phyloP scores from a whole-genome alignment of 2,797 vertebrate species.

The Selene dorsalis region DNA sequence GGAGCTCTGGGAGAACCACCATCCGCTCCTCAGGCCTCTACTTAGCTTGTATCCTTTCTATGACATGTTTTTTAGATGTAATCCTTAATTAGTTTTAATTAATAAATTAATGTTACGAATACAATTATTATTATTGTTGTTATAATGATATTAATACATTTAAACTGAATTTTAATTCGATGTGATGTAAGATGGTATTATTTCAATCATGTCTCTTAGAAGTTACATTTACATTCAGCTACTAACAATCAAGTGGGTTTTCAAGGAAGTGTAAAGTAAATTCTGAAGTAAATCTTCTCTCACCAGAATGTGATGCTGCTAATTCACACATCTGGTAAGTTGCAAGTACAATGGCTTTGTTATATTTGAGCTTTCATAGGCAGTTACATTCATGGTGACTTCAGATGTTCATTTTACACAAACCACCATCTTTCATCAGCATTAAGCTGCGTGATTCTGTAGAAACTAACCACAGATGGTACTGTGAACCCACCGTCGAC shows the following conservation, averaged over 20 bases:
- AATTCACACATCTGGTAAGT: too few species aligned
- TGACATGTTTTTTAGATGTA: neutral
- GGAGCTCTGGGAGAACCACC: conserved; percentile 45
- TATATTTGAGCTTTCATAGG: too few species aligned
- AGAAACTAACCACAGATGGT: too few species aligned
- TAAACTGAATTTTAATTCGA: neutral
- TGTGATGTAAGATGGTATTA: neutral
- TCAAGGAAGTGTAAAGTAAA: too few species aligned
- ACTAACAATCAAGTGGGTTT: too few species aligned
- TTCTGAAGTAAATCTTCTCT: too few species aligned
- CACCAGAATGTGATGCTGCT: too few species aligned
- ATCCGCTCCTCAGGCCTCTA: conserved; percentile 39
- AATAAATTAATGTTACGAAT: neutral
- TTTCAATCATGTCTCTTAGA: neutral
- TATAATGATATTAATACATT: neutral
- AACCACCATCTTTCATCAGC: too few species aligned
- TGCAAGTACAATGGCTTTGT: too few species aligned
- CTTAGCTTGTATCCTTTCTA: conserved; percentile 32
- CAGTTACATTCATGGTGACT: neutral
- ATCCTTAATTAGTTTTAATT: too few species aligned
- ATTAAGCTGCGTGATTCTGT: too few species aligned
- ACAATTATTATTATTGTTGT: too few species aligned
- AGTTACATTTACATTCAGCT: neutral
- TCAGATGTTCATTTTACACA: neutral
- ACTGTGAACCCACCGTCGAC: neutral